Base-by-base conservation (phyloP, 2,888 invertebrate species). In the Caenorhabditis imperialis region DNA sequence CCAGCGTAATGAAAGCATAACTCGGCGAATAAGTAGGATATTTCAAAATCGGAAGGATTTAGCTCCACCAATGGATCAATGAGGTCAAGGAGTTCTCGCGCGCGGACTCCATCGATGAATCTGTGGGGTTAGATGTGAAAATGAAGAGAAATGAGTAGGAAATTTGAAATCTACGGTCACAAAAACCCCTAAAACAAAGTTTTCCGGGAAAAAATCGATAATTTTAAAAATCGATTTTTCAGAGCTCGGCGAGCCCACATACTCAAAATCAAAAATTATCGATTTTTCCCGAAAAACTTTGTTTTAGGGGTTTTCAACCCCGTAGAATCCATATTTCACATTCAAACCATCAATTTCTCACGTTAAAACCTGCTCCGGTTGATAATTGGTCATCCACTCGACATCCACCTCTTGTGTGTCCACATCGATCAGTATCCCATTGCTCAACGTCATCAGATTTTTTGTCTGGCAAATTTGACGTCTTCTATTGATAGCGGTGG, bases 1-100 rank as follows among this genome's bases (percentile, higher is more conserved):
- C 55, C 71, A 35, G 71, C 75, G 37, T 71, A 62, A 35, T 75
- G 71, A 25, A 70, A 75, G 16, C 60, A 48, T 3, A 75, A 45
- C 16, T 71, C 65, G n/a, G 62, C 71, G 14, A 75, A 45, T 42
- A 75, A 35, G 38, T 71, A 75, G 27, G 75, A 57, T 16, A 55
- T 18, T 37, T 75, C 75, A 1, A 55, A n/a, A 4, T 54, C 47
- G 16, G 54, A 63, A 6, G 62, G 70, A 10, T 55, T 55, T 55
- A 75, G 14, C 1, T 62, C 55, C 8, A 58, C 47, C 12, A 75
- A 23, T 1, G 75, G 71, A 20, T 53, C 54, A 12, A 62, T 62
- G 3, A 37, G 44, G 1, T 22, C 38, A 6, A 53, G 8, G 7
- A 62, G 53, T 14, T 62, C 62, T 20, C 62, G 51, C 1, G 62